phyloP scores from a whole-genome alignment of 2,113 vertebrate species.

The Falcunculus frontatus region DNA sequence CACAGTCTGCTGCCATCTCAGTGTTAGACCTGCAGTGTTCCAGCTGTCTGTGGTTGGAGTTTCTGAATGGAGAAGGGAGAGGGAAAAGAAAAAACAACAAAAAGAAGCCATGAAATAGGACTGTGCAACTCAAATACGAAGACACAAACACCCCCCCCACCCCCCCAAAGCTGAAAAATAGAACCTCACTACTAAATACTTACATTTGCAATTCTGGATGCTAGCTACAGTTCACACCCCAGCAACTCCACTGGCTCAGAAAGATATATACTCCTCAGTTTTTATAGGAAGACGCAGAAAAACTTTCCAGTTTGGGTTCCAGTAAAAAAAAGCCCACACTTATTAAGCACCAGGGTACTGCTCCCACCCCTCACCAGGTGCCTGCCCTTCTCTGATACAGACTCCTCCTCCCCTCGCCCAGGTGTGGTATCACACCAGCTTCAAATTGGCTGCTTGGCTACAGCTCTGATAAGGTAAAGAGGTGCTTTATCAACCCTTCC shows the following conservation, averaged over 20 bases:
- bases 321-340: rapidly evolving
- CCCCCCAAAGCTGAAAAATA: not conserved
- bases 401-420: rapidly evolving
- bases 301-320: rapidly evolving
- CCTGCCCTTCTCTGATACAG: not conserved
- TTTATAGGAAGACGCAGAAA: not conserved
- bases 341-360: rapidly evolving
- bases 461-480: not conserved
- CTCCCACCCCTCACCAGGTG: rapidly evolving
- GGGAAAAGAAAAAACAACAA: not conserved
- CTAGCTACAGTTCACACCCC: not conserved
- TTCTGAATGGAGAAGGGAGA: not conserved
- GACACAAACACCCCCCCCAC: too few relatives aligned
- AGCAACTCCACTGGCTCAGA: not conserved
- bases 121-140: not conserved
- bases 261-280: rapidly evolving
- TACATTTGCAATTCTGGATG: not conserved
- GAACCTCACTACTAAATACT: not conserved
- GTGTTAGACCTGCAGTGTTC: not conserved
- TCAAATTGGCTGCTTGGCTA: not conserved
- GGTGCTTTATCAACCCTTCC: not conserved
- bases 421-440: not conserved
- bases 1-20: not conserved
- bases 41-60: not conserved
- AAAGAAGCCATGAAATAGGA: rapidly evolving